Evolutionary conservation across 2,113 vertebrate species (phyloP), one percentile per base, ranked within the genome.

Genomic region (Lampris megalopsis): DNA sequence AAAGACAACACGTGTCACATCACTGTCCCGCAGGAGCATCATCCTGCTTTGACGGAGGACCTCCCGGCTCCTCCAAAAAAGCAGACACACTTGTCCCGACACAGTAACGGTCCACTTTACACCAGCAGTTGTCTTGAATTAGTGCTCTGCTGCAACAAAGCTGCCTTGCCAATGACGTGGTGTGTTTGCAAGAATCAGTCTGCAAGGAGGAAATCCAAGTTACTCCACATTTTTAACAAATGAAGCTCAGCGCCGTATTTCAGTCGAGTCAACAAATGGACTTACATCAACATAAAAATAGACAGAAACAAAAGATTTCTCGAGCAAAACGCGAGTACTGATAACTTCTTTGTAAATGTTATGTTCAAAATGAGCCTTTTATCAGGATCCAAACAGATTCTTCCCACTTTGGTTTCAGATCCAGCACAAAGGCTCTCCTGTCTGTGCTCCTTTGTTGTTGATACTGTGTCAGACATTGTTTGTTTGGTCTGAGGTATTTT

Each of bases 331-430:
- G 9, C 67, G 75, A 70, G 80, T 68, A 68, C 76, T 48, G 86
- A 90, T 80, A 83, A 88, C 75, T 85, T 74, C 67, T 75, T 77
- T 40, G 69, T 61, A 65, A 84, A 85, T 73, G 66, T 71, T 67
- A 47, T 75, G 78, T 75, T 77, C 63, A 90, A 88, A 92, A 89
- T 86, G 86, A 73, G 35, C 69, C 35, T 84, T 81, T 91, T 93
- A 94, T 93, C 92, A 82, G 90, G 77, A 92, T 87, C 67, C 81
- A 80, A 90, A 88, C 92, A 91, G 87, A 90, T 88, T 88, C 69
- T 77, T 75, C 24, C 41, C 81, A 89, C 85, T 85, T 89, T 67
- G 62, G 68, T 83, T 83, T 81, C 81, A 88, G 87, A 92, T 91
- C 80, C 83, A 47, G 74, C 50, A 81, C 88, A 87, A 88, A 94